These are phyloP conservation scores for Desmodus rotundus DNA, from an alignment of 2,113 vertebrate species.

Conservation along the genomic window DNA sequence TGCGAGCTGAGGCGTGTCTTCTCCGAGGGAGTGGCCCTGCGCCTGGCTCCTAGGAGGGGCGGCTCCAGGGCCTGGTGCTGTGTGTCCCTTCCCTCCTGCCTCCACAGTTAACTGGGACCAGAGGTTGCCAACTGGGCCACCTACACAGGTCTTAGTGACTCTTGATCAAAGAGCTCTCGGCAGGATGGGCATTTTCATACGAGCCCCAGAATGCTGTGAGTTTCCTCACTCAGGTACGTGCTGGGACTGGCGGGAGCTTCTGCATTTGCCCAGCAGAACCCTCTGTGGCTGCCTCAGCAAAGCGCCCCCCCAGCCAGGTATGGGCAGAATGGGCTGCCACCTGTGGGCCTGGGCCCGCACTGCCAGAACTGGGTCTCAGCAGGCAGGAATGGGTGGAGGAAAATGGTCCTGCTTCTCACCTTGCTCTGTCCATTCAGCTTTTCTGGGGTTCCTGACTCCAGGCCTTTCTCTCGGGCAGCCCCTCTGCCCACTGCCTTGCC, in stretches of 20 bases:
- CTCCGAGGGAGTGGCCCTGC: neutral
- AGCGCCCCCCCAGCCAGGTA: neutral
- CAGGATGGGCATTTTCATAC: neutral
- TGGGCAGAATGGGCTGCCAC: neutral
- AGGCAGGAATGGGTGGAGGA: neutral
- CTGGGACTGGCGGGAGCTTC: neutral
- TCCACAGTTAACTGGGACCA: neutral
- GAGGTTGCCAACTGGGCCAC: neutral
- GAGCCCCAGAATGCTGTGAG: neutral
- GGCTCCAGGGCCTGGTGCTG: neutral
- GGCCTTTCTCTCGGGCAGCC: neutral
- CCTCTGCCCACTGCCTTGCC: neutral
- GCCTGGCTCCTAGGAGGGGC: neutral
- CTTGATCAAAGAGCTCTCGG: neutral
- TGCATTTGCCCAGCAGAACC: neutral
- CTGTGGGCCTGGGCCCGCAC: neutral
- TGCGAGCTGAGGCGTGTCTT: neutral
- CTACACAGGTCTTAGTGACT: neutral
- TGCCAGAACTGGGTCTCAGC: neutral
- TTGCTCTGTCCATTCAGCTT: neutral
- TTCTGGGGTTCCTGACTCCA: neutral
- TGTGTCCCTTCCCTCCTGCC: neutral
- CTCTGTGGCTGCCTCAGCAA: neutral
- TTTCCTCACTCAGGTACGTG: neutral
- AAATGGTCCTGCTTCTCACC: neutral